Evolutionary conservation across 1,140 invertebrate genomes (phyloP).

Genomic region (Heliconius eleuchia): DNA sequence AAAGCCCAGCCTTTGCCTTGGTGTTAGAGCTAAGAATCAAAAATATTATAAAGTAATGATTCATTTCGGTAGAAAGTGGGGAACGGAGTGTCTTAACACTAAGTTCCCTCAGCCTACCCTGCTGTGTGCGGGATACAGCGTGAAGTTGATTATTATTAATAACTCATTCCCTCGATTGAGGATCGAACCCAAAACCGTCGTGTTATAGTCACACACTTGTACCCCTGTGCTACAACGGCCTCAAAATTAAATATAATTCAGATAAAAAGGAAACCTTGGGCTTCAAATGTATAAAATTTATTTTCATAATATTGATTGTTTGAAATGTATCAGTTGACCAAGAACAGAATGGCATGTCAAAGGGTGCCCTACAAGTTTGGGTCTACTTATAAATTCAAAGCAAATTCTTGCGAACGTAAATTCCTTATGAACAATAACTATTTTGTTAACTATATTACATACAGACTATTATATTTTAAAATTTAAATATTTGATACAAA

Average conservation of each 20-base stretch:
- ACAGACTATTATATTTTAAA: constrained; percentile 2
- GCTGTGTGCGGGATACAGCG: too few species aligned
- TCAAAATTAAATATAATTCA: neutral
- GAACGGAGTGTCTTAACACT: too few species aligned
- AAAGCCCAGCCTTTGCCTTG: too few species aligned
- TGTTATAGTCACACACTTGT: too few species aligned
- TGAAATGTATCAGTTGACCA: constrained; percentile 28
- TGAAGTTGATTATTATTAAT: too few species aligned
- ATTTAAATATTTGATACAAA: neutral
- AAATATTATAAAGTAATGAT: too few species aligned
- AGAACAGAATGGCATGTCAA: constrained; percentile 17
- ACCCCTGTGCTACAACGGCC: too few species aligned
- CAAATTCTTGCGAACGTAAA: constrained; percentile 35
- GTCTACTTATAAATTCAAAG: constrained; percentile 36
- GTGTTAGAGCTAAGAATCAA: too few species aligned
- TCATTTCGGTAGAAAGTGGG: too few species aligned
- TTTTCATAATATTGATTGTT: constrained; percentile 26
- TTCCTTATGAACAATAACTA: constrained; percentile 31
- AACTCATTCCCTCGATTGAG: too few species aligned
- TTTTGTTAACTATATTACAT: constrained; percentile 25
- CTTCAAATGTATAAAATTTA: neutral
- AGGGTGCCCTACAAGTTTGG: constrained; percentile 13
- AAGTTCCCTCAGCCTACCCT: too few species aligned
- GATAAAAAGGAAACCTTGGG: neutral
- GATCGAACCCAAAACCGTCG: too few species aligned